Evolutionary conservation across 2,797 vertebrate species (phyloP).

Genomic region (Enteromius trimaculatus): DNA sequence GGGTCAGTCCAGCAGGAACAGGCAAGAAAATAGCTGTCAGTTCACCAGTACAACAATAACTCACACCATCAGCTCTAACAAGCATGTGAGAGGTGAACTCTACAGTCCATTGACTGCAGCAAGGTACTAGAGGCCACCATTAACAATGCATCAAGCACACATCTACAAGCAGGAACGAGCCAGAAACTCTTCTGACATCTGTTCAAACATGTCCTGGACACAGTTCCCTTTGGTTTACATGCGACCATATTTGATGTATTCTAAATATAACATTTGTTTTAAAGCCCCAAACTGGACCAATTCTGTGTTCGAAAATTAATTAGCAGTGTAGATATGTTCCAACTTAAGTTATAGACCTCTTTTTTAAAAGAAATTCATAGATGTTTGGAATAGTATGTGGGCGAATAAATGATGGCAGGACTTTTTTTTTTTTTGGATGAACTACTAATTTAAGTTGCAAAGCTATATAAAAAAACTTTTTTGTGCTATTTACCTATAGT

Average conservation of each 20-base stretch:
- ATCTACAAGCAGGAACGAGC: conserved; percentile 8
- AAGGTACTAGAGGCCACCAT: conserved; percentile 34
- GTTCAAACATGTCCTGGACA: conserved; percentile 16
- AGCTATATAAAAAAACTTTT: not conserved
- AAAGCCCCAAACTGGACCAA: not conserved
- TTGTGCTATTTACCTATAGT: not conserved
- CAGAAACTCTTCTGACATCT: not conserved
- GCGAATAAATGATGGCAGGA: not conserved
- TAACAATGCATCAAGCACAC: conserved; percentile 41
- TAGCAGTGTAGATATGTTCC: not conserved
- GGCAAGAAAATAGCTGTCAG: conserved; percentile 36
- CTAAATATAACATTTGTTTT: not conserved
- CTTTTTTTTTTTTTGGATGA: not conserved
- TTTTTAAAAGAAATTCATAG: not conserved
- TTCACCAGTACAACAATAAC: conserved; percentile 34
- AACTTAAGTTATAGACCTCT: not conserved
- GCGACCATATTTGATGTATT: not conserved
- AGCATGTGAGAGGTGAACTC: conserved; percentile 17
- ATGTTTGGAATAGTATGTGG: not conserved
- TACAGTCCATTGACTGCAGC: conserved; percentile 8
- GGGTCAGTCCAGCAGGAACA: conserved; percentile 24
- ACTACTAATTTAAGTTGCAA: not conserved
- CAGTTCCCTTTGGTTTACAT: not conserved
- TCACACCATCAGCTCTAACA: conserved; percentile 45
- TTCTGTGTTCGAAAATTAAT: not conserved